Base-by-base conservation (phyloP, 2,888 invertebrate species). In the Halocaridina rubra region DNA sequence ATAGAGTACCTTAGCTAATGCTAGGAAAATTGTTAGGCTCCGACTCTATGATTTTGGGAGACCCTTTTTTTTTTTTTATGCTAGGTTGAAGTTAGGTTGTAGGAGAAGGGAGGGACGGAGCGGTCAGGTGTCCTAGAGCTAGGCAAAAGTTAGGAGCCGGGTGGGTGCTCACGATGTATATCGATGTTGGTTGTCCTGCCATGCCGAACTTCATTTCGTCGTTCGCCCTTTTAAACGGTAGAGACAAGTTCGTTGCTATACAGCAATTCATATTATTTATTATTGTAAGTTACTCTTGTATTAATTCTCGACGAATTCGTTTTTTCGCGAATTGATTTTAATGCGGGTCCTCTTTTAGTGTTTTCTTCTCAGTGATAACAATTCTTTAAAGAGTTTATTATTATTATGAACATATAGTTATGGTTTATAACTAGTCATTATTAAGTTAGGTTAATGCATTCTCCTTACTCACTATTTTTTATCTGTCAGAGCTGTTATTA, bases 401-500 rank as follows among this genome's bases (percentile, higher is more conserved):
- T 32, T 64, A 72, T 57, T 57, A 67, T 79, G 74, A 53, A n/a
- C 19, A 53, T 67, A 81, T 81, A 67, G 74, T 80, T 80, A 84
- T 79, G 80, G 84, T 79, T 72, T 79, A n/a, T 84, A 84, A 84
- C 84, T 84, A 84, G 84, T 84, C 84, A 84, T 84, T 84, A 79
- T 75, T 84, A 72, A 67, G 84, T 80, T 84, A 84, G 84, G 84
- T 79, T 75, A 53, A 75, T 30, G 32, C n/a, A 61, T 80, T 46
- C 72, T 80, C n/a, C n/a, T n/a, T n/a, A n/a, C n/a, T 72, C 22
- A 32, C 72, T 80, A 72, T 72, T 80, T 80, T 72, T 79, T 61
- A 32, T 61, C 29, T 80, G 71, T 80, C 72, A 72, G 71, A 80
- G 80, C 71, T 80, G 80, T 80, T 78, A 78, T 80, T 80, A 80